A percentile compares a stretch with the other conserved stretches of the same genome.
phyloP scores from a whole-genome alignment of 2,113 vertebrate species.

The Nothocercus nigrocapillus region DNA sequence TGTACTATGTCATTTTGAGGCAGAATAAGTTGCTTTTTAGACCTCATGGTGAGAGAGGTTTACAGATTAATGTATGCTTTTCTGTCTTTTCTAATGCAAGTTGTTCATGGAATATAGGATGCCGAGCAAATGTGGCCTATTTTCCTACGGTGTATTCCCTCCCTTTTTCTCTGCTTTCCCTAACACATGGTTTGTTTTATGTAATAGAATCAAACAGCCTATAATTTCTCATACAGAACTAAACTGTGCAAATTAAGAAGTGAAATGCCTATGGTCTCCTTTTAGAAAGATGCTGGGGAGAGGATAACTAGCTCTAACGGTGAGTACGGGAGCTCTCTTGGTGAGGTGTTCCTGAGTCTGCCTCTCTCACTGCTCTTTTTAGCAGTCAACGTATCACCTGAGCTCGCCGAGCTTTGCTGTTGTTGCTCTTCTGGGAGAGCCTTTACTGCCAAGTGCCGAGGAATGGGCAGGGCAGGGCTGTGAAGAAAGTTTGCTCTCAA shows the following conservation, averaged over 20 bases:
- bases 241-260: background rate
- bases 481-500: background rate
- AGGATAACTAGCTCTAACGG: background rate
- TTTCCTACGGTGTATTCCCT: background rate
- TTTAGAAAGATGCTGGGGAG: background rate
- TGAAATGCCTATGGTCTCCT: background rate
- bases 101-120: background rate
- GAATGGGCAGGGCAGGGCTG: background rate
- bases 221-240: background rate
- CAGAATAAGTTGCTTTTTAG: slow-evolving; percentile 43
- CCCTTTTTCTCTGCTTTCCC: background rate
- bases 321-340: fast-evolving
- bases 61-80: slow-evolving; percentile 45
- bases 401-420: background rate
- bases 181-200: background rate
- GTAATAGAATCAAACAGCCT: background rate
- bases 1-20: slow-evolving; percentile 61
- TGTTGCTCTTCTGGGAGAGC: background rate
- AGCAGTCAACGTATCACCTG: background rate
- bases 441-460: background rate
- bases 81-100: slow-evolving; percentile 1
- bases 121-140: background rate
- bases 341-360: background rate
- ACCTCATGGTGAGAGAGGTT: background rate
- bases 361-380: background rate